Base-by-base conservation (phyloP, 1,140 invertebrate species). In the Euglossa dilemma region DNA sequence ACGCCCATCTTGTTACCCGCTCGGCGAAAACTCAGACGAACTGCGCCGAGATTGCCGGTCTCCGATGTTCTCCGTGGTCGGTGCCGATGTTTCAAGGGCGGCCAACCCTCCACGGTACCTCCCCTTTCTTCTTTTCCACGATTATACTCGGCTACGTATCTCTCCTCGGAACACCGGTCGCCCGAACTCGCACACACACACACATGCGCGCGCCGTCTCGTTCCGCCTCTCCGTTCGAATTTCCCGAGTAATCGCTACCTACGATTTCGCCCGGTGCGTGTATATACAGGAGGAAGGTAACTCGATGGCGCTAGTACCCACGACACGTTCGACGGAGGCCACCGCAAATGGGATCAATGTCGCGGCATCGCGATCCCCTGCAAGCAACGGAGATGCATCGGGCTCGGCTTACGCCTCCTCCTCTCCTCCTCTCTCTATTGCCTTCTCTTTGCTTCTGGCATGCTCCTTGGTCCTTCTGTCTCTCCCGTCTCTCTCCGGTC, bases 281-380 rank as follows among this genome's bases (percentile, higher is more conserved):
- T 25, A 36, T 25, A 36, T 57, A 45, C 36, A 73, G 36, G 36
- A 16, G 52, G n/a, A 56, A 25, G 25, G 52, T 57, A 59, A 45
- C 18, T 43, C 36, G 50, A 20, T 47, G 36, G 76, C 82, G 11
- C 56, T 69, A 45, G 69, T 78, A 75, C 67, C 67, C 82, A 77
- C 83, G 78, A 83, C 75, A 85, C 86, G 87, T 88, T 88, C 71
- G 54, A 63, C 66, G 64, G 59, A 50, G 82, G 63, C 63, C 66
- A 74, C 64, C 83, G 47, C 82, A 82, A 88, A 88, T 67, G 74
- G 78, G 87, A 87, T 85, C 79, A 88, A 88, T 88, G 86, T 88
- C 82, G 86, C 79, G 87, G 83, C 80, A 89, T 85, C 83, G 80
- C 74, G 83, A 88, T 85, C 64, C 83, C 56, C 78, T 47, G 81